phyloP scores from a whole-genome alignment of 1,140 invertebrate genomes.

The Euborellia annulipes region DNA sequence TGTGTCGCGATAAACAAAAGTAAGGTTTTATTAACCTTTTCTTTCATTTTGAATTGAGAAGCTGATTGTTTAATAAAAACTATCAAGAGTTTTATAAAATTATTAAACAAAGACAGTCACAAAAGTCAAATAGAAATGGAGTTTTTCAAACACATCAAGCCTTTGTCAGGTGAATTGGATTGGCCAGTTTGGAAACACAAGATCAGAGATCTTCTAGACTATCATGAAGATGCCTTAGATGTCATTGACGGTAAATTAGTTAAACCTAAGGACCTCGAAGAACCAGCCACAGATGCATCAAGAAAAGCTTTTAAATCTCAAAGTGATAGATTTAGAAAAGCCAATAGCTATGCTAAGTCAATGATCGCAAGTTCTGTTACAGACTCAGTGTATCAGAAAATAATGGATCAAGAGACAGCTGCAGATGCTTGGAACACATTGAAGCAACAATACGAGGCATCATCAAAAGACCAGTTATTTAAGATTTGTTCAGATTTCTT shows the following conservation, averaged over 20 bases:
- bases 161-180: conserved; percentile 15
- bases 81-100: too few species aligned
- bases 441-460: conserved; percentile 17
- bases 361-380: too few species aligned
- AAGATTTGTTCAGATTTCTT: too few species aligned
- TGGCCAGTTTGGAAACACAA: conserved; percentile 20
- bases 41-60: too few species aligned
- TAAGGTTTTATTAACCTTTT: too few species aligned
- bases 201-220: conserved; percentile 18
- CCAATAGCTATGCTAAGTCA: too few species aligned
- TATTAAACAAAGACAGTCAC: too few species aligned
- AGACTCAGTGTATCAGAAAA: conserved; percentile 18
- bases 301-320: conserved; percentile 14
- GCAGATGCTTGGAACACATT: conserved; percentile 18
- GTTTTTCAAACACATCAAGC: conserved; percentile 18
- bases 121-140: too few species aligned
- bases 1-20: too few species aligned
- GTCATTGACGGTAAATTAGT: conserved; percentile 17
- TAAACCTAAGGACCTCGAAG: conserved; percentile 12
- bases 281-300: conserved; percentile 8
- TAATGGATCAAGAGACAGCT: conserved; percentile 20
- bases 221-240: conserved; percentile 18
- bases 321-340: conserved; percentile 16
- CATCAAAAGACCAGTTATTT: conserved; percentile 19
- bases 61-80: too few species aligned